Conservation (phyloP, 1,140 invertebrate species). For the Copidosoma floridanum region DNA sequence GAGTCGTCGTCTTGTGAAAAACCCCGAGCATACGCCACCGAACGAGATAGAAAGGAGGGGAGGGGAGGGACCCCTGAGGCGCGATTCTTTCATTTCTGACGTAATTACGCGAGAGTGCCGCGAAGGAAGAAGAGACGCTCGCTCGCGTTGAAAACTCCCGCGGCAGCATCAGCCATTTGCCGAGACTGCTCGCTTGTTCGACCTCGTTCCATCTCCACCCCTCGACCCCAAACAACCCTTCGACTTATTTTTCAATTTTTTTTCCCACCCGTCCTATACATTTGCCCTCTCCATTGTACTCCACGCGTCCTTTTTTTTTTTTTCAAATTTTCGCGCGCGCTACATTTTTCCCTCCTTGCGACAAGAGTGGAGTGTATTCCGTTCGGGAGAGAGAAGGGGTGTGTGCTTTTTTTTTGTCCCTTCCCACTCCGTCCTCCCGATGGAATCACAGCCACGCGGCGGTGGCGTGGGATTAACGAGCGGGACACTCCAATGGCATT, state of each 20-base stretch:
- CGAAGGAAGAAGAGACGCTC: constrained; percentile 27
- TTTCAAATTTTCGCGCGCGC: background rate
- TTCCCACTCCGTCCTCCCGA: background rate
- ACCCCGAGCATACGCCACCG: background rate
- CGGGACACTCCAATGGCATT: constrained; percentile 18
- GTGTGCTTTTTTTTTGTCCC: too few relatives aligned
- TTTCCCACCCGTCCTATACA: background rate
- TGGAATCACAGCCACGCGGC: background rate
- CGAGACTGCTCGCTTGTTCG: constrained; percentile 1
- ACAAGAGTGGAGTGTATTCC: background rate
- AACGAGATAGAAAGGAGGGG: too few relatives aligned
- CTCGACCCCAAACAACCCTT: too few relatives aligned
- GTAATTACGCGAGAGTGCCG: constrained; percentile 40
- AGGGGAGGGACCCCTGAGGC: constrained; percentile 34
- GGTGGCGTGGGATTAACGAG: constrained; percentile 11
- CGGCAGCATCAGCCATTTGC: constrained; percentile 27
- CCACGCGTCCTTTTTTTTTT: background rate
- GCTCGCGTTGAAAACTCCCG: constrained; percentile 24
- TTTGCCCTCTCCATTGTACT: background rate
- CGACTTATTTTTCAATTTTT: background rate
- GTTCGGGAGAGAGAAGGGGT: too few relatives aligned
- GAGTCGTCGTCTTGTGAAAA: constrained; percentile 16
- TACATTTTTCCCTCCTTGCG: background rate
- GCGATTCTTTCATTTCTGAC: constrained; percentile 41
- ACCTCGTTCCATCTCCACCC: background rate